These are phyloP conservation scores for Galerucella calmariensis DNA, from an alignment of 2,888 invertebrate genomes.

Conservation along the genomic window DNA sequence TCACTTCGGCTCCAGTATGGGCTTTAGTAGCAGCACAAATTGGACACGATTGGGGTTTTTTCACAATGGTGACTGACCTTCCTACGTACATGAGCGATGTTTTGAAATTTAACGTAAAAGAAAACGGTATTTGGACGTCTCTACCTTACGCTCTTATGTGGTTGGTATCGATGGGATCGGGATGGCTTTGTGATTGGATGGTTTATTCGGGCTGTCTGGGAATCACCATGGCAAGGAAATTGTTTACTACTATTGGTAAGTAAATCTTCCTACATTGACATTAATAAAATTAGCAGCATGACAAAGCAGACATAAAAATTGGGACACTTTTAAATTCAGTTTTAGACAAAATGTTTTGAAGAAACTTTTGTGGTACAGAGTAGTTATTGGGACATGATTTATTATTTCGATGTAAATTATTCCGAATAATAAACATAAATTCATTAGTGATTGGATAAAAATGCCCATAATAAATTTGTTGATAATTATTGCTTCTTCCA, in stretches of 20 bases:
- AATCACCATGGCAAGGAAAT: slow-evolving; percentile 70
- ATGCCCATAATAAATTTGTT: too few species aligned
- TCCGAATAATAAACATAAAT: too few species aligned
- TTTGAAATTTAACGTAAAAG: slow-evolving; percentile 72
- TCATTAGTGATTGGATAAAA: too few species aligned
- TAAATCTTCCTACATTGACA: neutral
- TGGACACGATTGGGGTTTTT: slow-evolving; percentile 78
- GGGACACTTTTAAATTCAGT: too few species aligned
- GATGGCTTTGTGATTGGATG: slow-evolving; percentile 75
- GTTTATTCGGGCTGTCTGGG: slow-evolving; percentile 69
- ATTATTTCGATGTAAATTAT: too few species aligned
- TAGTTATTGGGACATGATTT: too few species aligned
- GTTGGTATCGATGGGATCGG: slow-evolving; percentile 71
- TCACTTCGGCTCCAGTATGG: slow-evolving; percentile 77
- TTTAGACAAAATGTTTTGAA: too few species aligned
- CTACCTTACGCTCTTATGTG: slow-evolving; percentile 75
- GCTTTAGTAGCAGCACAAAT: slow-evolving; percentile 81
- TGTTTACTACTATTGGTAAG: slow-evolving; percentile 76
- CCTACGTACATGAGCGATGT: slow-evolving; percentile 73
- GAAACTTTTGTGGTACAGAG: too few species aligned
- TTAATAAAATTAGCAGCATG: too few species aligned
- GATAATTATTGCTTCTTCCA: too few species aligned
- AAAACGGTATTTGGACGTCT: slow-evolving; percentile 72
- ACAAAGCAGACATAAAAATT: too few species aligned
- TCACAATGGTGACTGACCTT: slow-evolving; percentile 77